Base-by-base conservation (phyloP, 2,888 invertebrate species). In the Dusona sp. region DNA sequence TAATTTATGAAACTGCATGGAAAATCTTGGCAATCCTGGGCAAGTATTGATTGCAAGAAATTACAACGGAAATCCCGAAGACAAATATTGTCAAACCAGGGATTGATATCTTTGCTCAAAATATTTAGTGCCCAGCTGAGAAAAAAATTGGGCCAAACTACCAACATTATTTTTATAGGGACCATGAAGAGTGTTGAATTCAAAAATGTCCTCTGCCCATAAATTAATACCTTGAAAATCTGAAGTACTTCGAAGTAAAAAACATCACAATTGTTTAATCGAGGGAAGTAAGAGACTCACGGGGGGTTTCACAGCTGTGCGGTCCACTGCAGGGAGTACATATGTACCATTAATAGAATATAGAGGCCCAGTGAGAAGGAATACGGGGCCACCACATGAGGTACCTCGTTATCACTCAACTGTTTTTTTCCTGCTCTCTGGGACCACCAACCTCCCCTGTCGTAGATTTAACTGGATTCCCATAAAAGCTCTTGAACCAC, bases 401-500 rank as follows among this genome's bases (percentile, higher is more conserved):
- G 89, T 90, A 90, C 91, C 92, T 93, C 93, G 93, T 93, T 94
- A 93, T 93, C 94, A 93, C 92, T 89, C 90, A 89, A 84, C 86
- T 84, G 70, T 83, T 87, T 87, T 88, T 91, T 91, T 91, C 33
- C 61, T 57, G 65, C 79, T 72, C 83, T 19, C 67, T 70, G 54
- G 72, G 73, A 70, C 79, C 64, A 68, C 42, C 25, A 45, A 19
- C 79, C 79, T 68, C 67, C 78, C 70, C 54, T 72, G 45, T 54
- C 72, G 38, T 29, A 22, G n/a, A 72, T 78, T 79, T 72, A 79
- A 83, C 83, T 79, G 85, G 83, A 68, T 82, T 86, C 86, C 73
- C 86, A 81, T 78, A 75, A 81, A 70, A 79, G 83, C 54, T 64
- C 57, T 54, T 48, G 57, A 65, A 57, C 75, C 25, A 68, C 78